Evolutionary conservation across 2,797 vertebrate genomes (phyloP).

Genomic region (Echiichthys vipera): DNA sequence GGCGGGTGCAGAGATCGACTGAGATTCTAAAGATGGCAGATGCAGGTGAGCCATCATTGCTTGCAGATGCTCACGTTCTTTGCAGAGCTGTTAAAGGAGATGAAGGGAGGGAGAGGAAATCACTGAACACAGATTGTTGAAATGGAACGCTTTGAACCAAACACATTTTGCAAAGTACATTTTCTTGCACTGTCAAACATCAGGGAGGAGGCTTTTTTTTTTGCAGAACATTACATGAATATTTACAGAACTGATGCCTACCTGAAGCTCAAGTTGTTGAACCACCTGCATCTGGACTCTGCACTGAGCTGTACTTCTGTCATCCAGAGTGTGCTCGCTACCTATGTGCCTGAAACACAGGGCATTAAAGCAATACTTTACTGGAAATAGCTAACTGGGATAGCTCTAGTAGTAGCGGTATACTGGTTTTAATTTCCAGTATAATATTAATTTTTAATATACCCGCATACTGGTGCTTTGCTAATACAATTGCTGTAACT

Average conservation of each 20-base stretch:
- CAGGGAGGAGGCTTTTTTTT: neutral
- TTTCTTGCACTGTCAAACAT: constrained; percentile 17
- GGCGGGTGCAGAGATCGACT: constrained; percentile 91
- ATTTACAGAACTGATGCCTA: constrained; percentile 58
- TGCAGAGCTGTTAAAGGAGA: constrained; percentile 92
- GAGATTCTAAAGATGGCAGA: constrained; percentile 93
- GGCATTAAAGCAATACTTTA: neutral
- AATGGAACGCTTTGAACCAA: constrained; percentile 35
- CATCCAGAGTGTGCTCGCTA: constrained; percentile 92
- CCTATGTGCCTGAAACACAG: constrained; percentile 88
- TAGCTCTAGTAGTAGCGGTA: too few species aligned
- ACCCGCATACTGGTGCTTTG: too few species aligned
- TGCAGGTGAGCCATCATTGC: constrained; percentile 99
- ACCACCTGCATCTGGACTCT: constrained; percentile 97
- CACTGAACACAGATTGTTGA: neutral
- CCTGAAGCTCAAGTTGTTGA: constrained; percentile 95
- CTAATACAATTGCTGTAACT: too few species aligned
- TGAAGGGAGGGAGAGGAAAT: constrained; percentile 29
- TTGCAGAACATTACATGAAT: constrained; percentile 2
- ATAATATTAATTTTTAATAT: too few species aligned
- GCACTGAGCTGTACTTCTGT: constrained; percentile 94
- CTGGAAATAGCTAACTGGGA: neutral
- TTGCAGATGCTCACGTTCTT: constrained; percentile 95
- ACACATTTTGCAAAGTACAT: neutral
- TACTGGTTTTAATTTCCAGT: too few species aligned